These are phyloP conservation scores for Lindbergichthys nudifrons DNA, from an alignment of 2,797 vertebrate genomes.

Conservation along the genomic window DNA sequence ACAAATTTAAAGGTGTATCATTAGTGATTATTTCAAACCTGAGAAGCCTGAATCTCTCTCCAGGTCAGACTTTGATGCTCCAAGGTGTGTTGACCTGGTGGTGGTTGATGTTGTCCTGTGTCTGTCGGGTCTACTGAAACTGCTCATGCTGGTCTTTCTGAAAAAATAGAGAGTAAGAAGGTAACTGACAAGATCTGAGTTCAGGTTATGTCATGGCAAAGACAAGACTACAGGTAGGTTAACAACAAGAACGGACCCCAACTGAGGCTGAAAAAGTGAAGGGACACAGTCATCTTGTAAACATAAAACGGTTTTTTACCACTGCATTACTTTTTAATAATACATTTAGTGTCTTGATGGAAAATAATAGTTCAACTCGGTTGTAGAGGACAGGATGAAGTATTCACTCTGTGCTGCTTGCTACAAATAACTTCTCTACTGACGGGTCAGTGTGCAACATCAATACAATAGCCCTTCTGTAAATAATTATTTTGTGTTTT, in stretches of 20 bases:
- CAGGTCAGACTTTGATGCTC: constrained; percentile 78
- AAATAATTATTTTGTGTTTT: too few relatives aligned
- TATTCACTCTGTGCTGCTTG: constrained; percentile 4
- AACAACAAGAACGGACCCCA: background rate
- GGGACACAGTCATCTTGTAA: background rate
- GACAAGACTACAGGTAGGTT: background rate
- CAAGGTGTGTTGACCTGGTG: constrained; percentile 64
- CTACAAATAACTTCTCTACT: background rate
- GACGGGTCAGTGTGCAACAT: background rate
- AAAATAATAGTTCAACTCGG: background rate
- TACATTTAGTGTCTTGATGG: background rate
- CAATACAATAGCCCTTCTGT: too few relatives aligned
- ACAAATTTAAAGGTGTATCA: background rate
- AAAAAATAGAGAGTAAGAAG: background rate
- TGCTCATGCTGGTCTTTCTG: constrained; percentile 63
- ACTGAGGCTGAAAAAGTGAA: background rate
- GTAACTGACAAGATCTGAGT: background rate
- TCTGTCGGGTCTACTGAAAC: constrained; percentile 54
- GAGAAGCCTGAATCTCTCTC: constrained; percentile 93
- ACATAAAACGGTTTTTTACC: background rate
- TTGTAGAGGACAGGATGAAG: background rate
- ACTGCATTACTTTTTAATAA: background rate
- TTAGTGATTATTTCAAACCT: constrained; percentile 75
- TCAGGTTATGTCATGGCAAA: background rate
- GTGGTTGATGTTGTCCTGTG: constrained; percentile 60